Base-by-base conservation (phyloP, 2,888 invertebrate genomes). In the Agrochola circellaris region DNA sequence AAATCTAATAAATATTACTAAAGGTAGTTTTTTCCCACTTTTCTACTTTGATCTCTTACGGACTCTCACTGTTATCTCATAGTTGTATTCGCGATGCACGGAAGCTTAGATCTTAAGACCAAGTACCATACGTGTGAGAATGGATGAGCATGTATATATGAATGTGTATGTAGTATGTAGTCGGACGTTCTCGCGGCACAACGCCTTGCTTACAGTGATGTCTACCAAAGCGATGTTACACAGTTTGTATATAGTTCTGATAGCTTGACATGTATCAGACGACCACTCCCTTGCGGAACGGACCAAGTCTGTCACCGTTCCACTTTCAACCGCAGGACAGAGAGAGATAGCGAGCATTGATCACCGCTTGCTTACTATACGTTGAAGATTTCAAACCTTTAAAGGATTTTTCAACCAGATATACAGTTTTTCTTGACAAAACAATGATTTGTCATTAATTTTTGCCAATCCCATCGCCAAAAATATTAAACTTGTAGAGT, bases 211-310 rank as follows among this genome's bases (percentile, higher is more conserved):
- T 2, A 26, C 61, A 20, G 51, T 83, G 83, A 81, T 85, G 73
- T 83, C 85, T 89, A 88, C 79, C 73, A 90, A 83, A 88, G 89
- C 80, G 58, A 69, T 64, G 64, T 71, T 54, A 26, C 30, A 64
- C 38, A 60, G 48, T 64, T 48, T 17, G 58, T 26, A 2, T 34
- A 11, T 23, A 30, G 34, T n/a, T n/a, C 13, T 34, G 42, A 17
- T 15, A 20, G n/a, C 20, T 61, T 9, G n/a, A 48, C 13, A 42
- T 26, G 38, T 75, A 7, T 45, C 42, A 15, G 5, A 30, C 51
- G 5, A n/a, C 17, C 77, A 26, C 54, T 23, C 60, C 54, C 71
- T 51, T 56, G 71, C 48, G 51, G 77, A n/a, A 17, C 38, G n/a
- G n/a, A 67, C 15, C n/a, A n/a, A 48, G 30, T 54, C n/a, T 58